Base-by-base conservation (phyloP, 2,113 vertebrate genomes). In the Motacilla tschutschensis region DNA sequence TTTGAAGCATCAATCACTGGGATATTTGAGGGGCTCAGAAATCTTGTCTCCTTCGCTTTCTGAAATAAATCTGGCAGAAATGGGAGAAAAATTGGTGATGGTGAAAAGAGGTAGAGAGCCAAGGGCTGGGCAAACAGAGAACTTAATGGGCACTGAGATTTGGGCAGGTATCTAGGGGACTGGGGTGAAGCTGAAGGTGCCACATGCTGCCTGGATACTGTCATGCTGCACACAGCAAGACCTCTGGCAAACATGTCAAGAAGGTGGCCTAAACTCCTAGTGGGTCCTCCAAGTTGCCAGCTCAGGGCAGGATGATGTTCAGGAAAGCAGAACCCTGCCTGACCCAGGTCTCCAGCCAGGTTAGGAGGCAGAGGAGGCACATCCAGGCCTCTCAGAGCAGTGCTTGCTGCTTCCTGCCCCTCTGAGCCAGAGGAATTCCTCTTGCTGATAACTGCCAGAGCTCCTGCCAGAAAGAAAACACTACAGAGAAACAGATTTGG, bases 311-410 rank as follows among this genome's bases (percentile, higher is more conserved):
- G 22, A 10, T 1, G 12, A 5, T 0, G 2, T 38, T 21, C 33
- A 81, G 71, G 2, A 5, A 43, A 9, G 14, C 44, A 84, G 29
- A 79, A 44, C 53, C 20, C 55, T 40, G 28, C 47, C 69, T 35
- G 26, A 25, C 20, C 14, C 40, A 66, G 46, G 12, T 63, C 25
- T 47, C 16, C 41, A 58, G 35, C 5, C 35, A 38, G 46, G 12
- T 0, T 3, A 11, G 28, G 36, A 44, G 26, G 36, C 10, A 80
- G 17, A 80, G 31, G 31, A 50, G 41, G 43, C 0, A 0, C 1
- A 1, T 8, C 58, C 4, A 5, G 1, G 3, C 18, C 31, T 46
- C 14, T 19, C 41, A 44, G 48, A 51, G 50, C 0, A 0, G 6
- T 14, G 15, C 0, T 3, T 24, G 31, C 50, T 1, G 3, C 48